A percentile compares a stretch with the other conserved stretches of the same genome.
Conservation (phyloP, 2,113 vertebrate species). For the Riparia riparia region DNA sequence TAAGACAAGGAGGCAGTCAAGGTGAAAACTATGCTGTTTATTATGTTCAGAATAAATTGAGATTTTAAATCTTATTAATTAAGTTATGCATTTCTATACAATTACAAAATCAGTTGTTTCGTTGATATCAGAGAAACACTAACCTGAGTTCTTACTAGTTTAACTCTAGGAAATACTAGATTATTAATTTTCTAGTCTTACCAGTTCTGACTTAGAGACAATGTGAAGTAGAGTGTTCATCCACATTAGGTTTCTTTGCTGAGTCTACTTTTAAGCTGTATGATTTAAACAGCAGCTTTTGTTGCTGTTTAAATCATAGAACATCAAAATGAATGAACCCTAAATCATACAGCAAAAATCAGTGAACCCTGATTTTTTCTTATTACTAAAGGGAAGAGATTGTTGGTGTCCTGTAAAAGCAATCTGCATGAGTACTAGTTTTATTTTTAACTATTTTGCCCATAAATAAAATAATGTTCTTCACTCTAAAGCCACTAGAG, state of each 20-base stretch:
- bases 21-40: neutral
- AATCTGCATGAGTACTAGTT: rapidly evolving
- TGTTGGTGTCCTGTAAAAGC: neutral
- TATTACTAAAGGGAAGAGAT: neutral
- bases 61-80: neutral
- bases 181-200: neutral
- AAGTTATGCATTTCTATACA: neutral
- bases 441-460: neutral
- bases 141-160: neutral
- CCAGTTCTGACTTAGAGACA: neutral
- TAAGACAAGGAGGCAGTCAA: neutral
- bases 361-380: neutral
- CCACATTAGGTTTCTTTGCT: neutral
- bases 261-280: neutral
- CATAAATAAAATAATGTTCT: neutral
- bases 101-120: neutral
- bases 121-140: neutral
- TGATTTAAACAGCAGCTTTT: neutral
- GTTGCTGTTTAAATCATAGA: no score
- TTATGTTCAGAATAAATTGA: neutral
- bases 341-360: no score
- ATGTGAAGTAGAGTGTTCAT: neutral
- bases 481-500: neutral
- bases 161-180: neutral
- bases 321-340: no score